Base-by-base conservation (phyloP, 2,888 invertebrate genomes). In the Agrilus mali region DNA sequence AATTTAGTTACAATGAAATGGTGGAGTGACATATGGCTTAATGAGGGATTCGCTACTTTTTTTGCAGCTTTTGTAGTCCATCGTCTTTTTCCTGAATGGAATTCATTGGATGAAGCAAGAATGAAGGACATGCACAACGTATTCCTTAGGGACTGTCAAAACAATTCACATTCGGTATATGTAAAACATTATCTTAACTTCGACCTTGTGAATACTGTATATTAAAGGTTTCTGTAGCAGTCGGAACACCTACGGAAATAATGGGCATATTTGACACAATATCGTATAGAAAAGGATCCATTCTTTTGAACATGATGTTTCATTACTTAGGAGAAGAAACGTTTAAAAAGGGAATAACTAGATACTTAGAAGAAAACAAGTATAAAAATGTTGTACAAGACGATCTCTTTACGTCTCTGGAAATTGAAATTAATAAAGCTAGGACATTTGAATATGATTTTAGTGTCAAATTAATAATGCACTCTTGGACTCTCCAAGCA, bases 251-350 rank as follows among this genome's bases (percentile, higher is more conserved):
- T 2, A 78, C 77, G 50, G 78, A 89, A 59, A 87, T 93, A 44
- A 71, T 73, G 0, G 84, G 89, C 68, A 85, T 87, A 39, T 90
- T 90, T 64, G 89, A 90, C 63, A 74, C 78, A 42, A 89, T 90
- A 53, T 86, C 88, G 0, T 92, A 90, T 64, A 76, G 78, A 49
- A 90, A 90, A 66, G 90, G 90, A 0, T 80, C 88, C 1, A 77
- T 81, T 0, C 74, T 96, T 37, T 78, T 96, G 47, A 74, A 93
- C 36, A 96, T 96, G 95, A 89, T 95, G 84, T 79, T 81, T 51
- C 72, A 82, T 59, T 84, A 88, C 65, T 73, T 95, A 16, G 92
- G 93, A 0, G 78, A 84, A 38, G 71, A 77, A 0, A 73, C 80
- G n/a, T 83, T 88, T 64, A 72, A 49, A 65, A 69, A 49, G 84